Conservation (phyloP, 2,888 invertebrate genomes). For the Podotricha telesiphe region DNA sequence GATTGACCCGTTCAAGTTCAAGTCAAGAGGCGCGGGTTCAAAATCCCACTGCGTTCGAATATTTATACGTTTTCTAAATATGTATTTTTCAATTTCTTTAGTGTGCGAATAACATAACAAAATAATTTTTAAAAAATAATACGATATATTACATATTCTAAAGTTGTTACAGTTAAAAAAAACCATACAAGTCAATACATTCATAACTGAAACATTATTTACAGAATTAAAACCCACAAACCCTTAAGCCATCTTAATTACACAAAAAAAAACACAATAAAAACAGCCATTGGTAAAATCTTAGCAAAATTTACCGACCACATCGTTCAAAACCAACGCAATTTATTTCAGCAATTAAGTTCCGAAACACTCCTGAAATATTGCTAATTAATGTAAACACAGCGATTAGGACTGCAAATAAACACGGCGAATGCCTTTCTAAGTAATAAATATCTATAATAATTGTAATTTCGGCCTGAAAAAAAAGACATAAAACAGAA, state of each 20-base stretch:
- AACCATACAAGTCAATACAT: too few species aligned
- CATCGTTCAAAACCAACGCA: conserved; percentile 58
- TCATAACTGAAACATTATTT: too few species aligned
- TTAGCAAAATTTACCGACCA: conserved; percentile 38
- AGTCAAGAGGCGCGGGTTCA: too few species aligned
- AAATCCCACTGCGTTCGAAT: too few species aligned
- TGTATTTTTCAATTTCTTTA: too few species aligned
- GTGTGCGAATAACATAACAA: too few species aligned
- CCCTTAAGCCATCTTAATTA: not conserved
- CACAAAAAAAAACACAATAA: conserved; percentile 2
- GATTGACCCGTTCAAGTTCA: too few species aligned
- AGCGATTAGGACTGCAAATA: conserved; percentile 77
- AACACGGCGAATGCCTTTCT: conserved; percentile 74
- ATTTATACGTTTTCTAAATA: too few species aligned
- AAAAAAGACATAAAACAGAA: conserved; percentile 78
- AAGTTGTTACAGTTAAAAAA: too few species aligned
- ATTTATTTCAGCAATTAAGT: conserved; percentile 80
- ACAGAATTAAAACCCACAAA: too few species aligned
- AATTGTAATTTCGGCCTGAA: conserved; percentile 76
- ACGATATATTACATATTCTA: too few species aligned
- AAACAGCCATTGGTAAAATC: conserved; percentile 11
- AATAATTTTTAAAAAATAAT: too few species aligned
- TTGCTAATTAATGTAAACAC: conserved; percentile 83
- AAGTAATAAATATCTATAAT: conserved; percentile 81
- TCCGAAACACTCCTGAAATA: conserved; percentile 75